These are phyloP conservation scores for Carcharodon carcharias DNA, from an alignment of 2,797 vertebrate species.

Conservation along the genomic window DNA sequence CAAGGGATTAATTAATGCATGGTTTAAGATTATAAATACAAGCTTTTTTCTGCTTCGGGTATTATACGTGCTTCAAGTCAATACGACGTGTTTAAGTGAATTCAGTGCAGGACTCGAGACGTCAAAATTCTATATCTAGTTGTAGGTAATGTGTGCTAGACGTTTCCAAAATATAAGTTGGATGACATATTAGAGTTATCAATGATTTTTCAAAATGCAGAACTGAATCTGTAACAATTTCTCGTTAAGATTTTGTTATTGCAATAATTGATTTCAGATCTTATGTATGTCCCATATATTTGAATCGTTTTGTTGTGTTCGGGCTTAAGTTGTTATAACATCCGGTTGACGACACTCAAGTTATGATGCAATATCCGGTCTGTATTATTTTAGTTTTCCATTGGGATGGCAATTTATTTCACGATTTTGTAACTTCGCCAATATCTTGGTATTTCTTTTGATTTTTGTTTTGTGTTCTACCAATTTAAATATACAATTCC, in stretches of 20 bases:
- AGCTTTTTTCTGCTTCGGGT: not conserved
- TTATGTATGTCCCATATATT: not conserved
- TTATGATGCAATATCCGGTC: not conserved
- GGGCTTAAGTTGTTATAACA: no score
- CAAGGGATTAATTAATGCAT: not conserved
- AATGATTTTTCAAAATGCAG: not conserved
- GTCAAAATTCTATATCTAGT: not conserved
- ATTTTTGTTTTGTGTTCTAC: not conserved
- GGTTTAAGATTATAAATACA: not conserved
- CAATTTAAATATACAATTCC: not conserved
- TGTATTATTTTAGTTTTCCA: not conserved
- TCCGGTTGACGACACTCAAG: not conserved
- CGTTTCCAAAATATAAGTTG: not conserved
- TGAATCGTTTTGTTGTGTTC: not conserved
- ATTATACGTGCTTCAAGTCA: not conserved
- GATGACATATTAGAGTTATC: not conserved
- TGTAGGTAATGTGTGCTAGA: not conserved
- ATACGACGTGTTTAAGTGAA: not conserved
- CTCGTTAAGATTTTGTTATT: not conserved
- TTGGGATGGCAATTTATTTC: not conserved
- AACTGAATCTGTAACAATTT: not conserved
- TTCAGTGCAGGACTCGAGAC: no score
- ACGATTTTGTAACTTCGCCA: not conserved
- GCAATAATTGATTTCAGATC: not conserved
- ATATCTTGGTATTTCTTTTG: not conserved